A percentile compares a stretch with the other conserved stretches of the same genome.
Conservation (phyloP, 2,888 invertebrate genomes). For the Plusia festucae region DNA sequence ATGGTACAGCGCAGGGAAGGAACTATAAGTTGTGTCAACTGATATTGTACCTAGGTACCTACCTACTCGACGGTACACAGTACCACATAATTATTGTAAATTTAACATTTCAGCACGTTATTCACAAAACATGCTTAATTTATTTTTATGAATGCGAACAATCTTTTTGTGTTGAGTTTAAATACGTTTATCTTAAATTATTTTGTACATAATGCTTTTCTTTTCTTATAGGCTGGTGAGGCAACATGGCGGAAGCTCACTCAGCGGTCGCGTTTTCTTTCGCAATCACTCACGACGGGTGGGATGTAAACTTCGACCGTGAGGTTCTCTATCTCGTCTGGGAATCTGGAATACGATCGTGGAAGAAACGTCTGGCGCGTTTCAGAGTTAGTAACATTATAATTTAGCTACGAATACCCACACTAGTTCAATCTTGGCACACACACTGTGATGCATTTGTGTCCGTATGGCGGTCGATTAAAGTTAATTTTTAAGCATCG, state of each 20-base stretch:
- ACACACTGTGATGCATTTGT: no score
- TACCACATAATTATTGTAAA: no score
- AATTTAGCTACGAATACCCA: no score
- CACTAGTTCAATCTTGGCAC: not conserved
- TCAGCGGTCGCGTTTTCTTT: conserved; percentile 99
- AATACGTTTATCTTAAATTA: not conserved
- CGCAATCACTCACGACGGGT: conserved; percentile 99
- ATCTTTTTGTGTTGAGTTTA: not conserved
- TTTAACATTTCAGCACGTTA: no score
- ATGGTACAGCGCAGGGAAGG: no score
- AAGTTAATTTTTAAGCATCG: no score
- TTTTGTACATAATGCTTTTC: conserved; percentile 4
- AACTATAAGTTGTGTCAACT: no score
- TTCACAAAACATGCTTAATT: no score
- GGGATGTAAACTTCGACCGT: conserved; percentile 99
- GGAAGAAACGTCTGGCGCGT: conserved; percentile 97
- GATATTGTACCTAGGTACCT: no score
- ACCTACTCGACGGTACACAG: no score
- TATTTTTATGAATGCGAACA: no score
- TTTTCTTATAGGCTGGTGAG: conserved; percentile 57
- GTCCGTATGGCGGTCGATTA: no score
- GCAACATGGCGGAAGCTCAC: conserved; percentile 98
- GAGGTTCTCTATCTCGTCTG: conserved; percentile 98
- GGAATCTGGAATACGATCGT: conserved; percentile 98
- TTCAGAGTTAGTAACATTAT: conserved; percentile 92